Conservation (phyloP, 1,140 invertebrate genomes). For the Bathynomus jamesi region DNA sequence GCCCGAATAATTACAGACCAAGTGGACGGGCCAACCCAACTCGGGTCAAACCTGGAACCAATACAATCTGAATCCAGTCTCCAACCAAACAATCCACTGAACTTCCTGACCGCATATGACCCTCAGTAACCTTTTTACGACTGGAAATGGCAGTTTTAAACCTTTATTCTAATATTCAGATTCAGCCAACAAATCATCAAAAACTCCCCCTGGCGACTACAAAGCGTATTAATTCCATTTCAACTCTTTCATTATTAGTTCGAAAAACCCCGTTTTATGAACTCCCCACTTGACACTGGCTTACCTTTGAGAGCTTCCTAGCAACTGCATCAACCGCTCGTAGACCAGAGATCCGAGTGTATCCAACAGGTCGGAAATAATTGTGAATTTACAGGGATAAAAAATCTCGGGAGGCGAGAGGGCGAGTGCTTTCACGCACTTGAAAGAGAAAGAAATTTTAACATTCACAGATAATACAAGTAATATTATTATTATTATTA, state of each 20-base stretch:
- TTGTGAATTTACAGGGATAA: constrained; percentile 95
- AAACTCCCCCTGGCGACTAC: background rate
- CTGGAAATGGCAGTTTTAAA: background rate
- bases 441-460: constrained; percentile 40
- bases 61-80: too few relatives aligned
- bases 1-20: background rate
- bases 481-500: background rate
- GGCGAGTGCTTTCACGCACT: constrained; percentile 85
- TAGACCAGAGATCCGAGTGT: constrained; percentile 90
- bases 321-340: constrained; percentile 49
- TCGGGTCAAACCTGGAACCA: background rate
- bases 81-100: too few relatives aligned
- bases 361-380: constrained; percentile 91
- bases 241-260: too few relatives aligned
- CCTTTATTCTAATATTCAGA: background rate
- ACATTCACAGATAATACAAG: constrained; percentile 12
- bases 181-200: background rate
- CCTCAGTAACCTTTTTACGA: background rate
- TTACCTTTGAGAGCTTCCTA: constrained; percentile 10
- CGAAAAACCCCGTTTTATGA: too few relatives aligned
- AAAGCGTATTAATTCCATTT: constrained; percentile 2
- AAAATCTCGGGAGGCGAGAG: constrained; percentile 83
- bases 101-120: too few relatives aligned
- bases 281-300: too few relatives aligned
- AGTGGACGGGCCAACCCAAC: background rate